A percentile compares a stretch with the other conserved stretches of the same genome.
phyloP scores from a whole-genome alignment of 2,888 invertebrate species.

The Andrena marginata region DNA sequence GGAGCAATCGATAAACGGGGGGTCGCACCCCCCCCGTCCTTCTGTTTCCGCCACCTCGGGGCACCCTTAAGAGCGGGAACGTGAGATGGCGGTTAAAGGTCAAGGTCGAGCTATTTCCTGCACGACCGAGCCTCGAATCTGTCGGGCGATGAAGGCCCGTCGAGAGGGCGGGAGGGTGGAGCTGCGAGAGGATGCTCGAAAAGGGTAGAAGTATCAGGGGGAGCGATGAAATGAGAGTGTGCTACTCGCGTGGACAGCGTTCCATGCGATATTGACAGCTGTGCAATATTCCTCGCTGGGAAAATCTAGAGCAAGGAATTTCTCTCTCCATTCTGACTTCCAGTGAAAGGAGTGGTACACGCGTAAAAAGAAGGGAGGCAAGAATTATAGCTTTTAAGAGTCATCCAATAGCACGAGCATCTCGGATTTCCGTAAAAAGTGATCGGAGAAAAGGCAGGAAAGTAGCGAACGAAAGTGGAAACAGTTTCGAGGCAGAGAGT shows the following conservation, averaged over 20 bases:
- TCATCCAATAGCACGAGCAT: no score
- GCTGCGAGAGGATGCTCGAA: not conserved
- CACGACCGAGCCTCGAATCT: slow-evolving; percentile 76
- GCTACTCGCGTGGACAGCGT: not conserved
- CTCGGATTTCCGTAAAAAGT: not conserved
- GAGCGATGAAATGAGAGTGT: not conserved
- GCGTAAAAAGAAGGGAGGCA: no score
- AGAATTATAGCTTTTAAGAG: no score
- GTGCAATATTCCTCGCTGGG: slow-evolving; percentile 9
- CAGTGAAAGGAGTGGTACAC: no score
- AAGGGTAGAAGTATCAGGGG: slow-evolving; percentile 29
- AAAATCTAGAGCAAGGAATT: not conserved
- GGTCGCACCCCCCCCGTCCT: slow-evolving; percentile 43
- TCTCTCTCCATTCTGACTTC: not conserved
- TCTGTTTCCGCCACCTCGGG: slow-evolving; percentile 66
- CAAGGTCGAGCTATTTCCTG: slow-evolving; percentile 82
- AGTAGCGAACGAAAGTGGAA: not conserved
- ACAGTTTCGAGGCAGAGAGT: not conserved
- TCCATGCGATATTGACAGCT: not conserved
- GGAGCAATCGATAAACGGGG: slow-evolving; percentile 68
- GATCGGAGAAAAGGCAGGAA: no score
- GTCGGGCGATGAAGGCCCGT: slow-evolving; percentile 51
- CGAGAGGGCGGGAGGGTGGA: slow-evolving; percentile 10
- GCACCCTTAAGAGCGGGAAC: slow-evolving; percentile 75
- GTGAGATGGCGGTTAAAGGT: slow-evolving; percentile 77